These are phyloP conservation scores for Oreortyx pictus DNA, from an alignment of 2,797 vertebrate genomes.

Conservation along the genomic window DNA sequence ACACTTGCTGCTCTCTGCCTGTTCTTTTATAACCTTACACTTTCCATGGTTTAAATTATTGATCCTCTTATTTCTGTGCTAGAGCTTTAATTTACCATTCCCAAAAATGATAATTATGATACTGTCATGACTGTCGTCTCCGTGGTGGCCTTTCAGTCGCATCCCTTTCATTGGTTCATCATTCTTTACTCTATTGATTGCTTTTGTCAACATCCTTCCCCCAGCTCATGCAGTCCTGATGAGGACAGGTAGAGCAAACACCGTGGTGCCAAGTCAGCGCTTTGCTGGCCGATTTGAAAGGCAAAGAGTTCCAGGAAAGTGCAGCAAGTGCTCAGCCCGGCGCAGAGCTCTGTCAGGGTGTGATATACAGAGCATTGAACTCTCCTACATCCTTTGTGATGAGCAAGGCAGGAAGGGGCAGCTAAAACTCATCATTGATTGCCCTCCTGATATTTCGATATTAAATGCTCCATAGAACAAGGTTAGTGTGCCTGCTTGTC, in stretches of 20 bases:
- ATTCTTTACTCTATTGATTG: constrained; percentile 93
- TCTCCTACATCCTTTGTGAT: background rate
- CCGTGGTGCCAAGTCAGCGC: constrained; percentile 82
- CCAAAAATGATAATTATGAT: constrained; percentile 45
- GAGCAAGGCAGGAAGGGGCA: background rate
- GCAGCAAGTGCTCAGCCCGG: background rate
- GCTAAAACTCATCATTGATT: background rate
- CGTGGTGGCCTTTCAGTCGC: constrained; percentile 14
- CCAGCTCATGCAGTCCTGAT: constrained; percentile 76
- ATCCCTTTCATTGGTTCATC: constrained; percentile 88
- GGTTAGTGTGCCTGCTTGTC: fast-evolving
- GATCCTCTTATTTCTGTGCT: constrained; percentile 6
- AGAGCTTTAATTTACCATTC: background rate
- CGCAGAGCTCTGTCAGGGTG: background rate
- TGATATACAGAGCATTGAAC: background rate
- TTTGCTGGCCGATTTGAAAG: constrained; percentile 67
- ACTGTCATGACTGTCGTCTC: background rate
- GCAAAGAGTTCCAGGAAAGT: constrained; percentile 61
- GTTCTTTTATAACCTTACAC: constrained; percentile 8
- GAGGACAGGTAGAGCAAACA: constrained; percentile 76
- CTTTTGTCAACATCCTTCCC: constrained; percentile 85
- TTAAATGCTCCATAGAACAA: background rate
- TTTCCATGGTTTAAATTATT: constrained; percentile 20
- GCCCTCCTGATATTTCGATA: background rate
- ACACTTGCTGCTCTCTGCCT: background rate